Percentiles rank a stretch among this genome's conserved stretches.
Evolutionary conservation across 2,113 vertebrate species (phyloP).

Genomic region (Ibidorhyncha struthersii): DNA sequence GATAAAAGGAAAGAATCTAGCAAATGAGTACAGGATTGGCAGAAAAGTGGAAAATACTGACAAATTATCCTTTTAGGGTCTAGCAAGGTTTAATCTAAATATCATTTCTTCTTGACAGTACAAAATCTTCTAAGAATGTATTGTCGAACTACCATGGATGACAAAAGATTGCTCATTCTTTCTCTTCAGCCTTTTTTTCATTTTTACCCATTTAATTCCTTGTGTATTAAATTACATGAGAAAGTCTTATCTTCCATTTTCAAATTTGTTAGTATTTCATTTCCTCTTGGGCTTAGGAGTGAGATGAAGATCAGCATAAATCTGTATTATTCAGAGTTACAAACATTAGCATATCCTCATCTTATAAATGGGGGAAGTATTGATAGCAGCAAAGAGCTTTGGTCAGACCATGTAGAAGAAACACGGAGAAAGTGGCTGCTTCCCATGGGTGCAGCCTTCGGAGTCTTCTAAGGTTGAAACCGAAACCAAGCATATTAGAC

Average conservation of each 20-base stretch:
- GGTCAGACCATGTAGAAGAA: neutral
- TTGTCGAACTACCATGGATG: slow-evolving; percentile 31
- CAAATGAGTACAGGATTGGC: slow-evolving; percentile 55
- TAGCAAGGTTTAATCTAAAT: slow-evolving; percentile 69
- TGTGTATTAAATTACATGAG: neutral
- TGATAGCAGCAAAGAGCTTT: neutral
- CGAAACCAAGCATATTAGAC: neutral
- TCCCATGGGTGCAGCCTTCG: neutral
- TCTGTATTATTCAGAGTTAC: neutral
- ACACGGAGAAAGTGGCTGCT: neutral
- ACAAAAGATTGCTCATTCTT: slow-evolving; percentile 56
- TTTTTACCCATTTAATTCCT: slow-evolving; percentile 37
- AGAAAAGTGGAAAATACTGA: slow-evolving; percentile 69
- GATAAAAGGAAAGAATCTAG: slow-evolving; percentile 55
- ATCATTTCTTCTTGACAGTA: slow-evolving; percentile 55
- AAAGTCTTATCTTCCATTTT: slow-evolving; percentile 6
- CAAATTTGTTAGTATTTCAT: slow-evolving; percentile 40
- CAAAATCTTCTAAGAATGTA: slow-evolving; percentile 59
- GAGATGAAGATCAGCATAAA: neutral
- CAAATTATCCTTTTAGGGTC: slow-evolving; percentile 66
- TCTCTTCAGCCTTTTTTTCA: slow-evolving; percentile 9
- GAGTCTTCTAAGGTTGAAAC: neutral
- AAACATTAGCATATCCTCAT: neutral
- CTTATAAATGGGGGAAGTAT: neutral
- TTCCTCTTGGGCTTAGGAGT: neutral